These are phyloP conservation scores for Heliconius charithonia DNA, from an alignment of 2,888 invertebrate genomes.

Conservation along the genomic window DNA sequence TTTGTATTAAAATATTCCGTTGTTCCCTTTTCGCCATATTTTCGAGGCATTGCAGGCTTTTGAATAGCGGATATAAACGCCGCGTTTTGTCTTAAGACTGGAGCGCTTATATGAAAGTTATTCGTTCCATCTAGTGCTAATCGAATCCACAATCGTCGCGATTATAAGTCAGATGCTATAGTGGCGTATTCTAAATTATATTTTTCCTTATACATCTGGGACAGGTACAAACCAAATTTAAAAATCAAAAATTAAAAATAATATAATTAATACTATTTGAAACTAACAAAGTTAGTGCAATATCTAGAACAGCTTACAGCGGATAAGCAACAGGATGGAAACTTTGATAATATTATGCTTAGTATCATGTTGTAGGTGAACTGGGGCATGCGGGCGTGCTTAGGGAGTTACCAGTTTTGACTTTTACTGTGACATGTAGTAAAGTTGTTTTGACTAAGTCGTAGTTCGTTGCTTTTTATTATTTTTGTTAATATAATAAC, in stretches of 20 bases:
- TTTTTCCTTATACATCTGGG: too few relatives aligned
- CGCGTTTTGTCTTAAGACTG: too few relatives aligned
- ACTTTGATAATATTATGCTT: conserved; percentile 8
- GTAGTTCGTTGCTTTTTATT: background rate
- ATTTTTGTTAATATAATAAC: too few relatives aligned
- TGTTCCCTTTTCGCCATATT: too few relatives aligned
- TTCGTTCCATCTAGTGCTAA: too few relatives aligned
- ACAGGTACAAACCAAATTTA: background rate
- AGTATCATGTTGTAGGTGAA: conserved; percentile 11
- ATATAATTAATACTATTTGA: background rate
- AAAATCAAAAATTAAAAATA: background rate
- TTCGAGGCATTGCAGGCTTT: too few relatives aligned
- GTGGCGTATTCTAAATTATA: too few relatives aligned
- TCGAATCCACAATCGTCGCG: too few relatives aligned
- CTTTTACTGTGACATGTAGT: background rate
- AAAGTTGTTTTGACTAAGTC: background rate
- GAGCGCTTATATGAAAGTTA: too few relatives aligned
- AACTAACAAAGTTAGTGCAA: background rate
- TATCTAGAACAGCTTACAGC: conserved; percentile 4
- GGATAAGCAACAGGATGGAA: conserved; percentile 3
- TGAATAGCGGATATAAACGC: too few relatives aligned
- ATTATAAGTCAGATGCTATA: too few relatives aligned
- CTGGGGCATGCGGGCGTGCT: background rate
- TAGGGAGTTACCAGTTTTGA: conserved; percentile 3
- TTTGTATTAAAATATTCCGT: background rate